A percentile compares a stretch with the other conserved stretches of the same genome.
Evolutionary conservation across 2,797 vertebrate species (phyloP).

Genomic region (Acropternis orthonyx): DNA sequence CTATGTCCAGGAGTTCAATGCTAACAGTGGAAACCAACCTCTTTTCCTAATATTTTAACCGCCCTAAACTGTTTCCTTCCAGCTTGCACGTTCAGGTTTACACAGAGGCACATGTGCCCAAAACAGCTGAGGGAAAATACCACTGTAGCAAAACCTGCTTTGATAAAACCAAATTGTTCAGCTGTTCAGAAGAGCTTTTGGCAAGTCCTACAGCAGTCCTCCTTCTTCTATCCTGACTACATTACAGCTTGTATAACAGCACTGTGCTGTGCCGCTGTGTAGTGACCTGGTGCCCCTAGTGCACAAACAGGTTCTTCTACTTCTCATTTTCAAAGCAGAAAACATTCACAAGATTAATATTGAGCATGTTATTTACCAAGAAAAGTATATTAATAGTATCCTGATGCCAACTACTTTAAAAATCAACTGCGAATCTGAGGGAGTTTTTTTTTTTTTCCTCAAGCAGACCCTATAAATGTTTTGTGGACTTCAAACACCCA

Average conservation of each 20-base stretch:
- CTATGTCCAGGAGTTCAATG: neutral
- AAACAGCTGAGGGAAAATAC: neutral
- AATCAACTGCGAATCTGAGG: neutral
- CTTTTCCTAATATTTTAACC: neutral
- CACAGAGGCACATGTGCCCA: too few relatives aligned
- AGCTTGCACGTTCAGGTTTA: neutral
- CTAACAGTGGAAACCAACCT: neutral
- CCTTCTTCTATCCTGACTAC: neutral
- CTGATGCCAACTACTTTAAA: neutral
- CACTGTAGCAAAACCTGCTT: neutral
- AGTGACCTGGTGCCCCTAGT: neutral
- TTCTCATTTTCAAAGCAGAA: neutral
- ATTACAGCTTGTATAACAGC: neutral
- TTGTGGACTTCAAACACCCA: neutral
- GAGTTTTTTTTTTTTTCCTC: neutral
- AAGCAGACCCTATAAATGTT: neutral
- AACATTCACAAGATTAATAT: neutral
- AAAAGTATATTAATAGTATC: neutral
- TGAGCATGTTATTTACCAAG: neutral
- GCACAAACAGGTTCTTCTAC: neutral
- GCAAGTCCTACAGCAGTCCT: neutral
- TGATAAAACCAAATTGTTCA: neutral
- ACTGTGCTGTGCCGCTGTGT: neutral
- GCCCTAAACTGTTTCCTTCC: neutral
- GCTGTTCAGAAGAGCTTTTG: neutral